Percentiles rank a stretch among this genome's conserved stretches.
phyloP scores from a whole-genome alignment of 37 sponge, comb jelly and placozoan genomes.

The Chondrilla cf. caribensis region DNA sequence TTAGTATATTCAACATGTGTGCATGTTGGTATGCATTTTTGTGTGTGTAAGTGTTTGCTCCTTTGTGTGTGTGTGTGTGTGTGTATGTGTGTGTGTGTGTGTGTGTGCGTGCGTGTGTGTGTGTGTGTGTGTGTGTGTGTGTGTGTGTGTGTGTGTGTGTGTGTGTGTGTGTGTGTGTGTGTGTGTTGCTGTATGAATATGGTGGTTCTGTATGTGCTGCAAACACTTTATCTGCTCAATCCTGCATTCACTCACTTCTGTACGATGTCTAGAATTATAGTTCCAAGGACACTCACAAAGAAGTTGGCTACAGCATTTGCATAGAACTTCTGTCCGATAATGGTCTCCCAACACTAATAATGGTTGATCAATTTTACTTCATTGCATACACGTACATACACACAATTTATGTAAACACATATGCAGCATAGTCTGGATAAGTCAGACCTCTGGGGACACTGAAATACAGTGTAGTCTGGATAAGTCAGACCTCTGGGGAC shows the following conservation, averaged over 20 bases:
- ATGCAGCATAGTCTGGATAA: background rate
- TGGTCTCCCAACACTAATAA: constrained; percentile 89
- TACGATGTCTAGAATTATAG: constrained; percentile 56
- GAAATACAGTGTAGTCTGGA: too few species aligned
- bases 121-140: too few species aligned
- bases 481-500: too few species aligned
- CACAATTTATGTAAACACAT: background rate
- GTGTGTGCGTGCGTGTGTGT: background rate
- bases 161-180: too few species aligned
- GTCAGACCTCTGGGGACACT: too few species aligned
- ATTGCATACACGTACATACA: background rate
- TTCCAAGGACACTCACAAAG: constrained; percentile 31
- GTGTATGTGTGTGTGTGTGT: too few species aligned
- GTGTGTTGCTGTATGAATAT: too few species aligned
- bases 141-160: too few species aligned
- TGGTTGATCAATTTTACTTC: too few species aligned
- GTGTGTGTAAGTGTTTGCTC: background rate
- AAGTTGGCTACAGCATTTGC: constrained; percentile 69
- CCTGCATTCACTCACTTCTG: constrained; percentile 40
- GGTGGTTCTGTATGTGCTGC: too few species aligned
- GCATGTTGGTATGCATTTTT: background rate
- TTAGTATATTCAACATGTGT: background rate
- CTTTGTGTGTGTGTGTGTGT: background rate
- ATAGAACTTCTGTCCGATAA: constrained; percentile 87
- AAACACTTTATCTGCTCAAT: background rate